Conservation (phyloP, 2,888 invertebrate species). For the Psococerastis gibbosa region DNA sequence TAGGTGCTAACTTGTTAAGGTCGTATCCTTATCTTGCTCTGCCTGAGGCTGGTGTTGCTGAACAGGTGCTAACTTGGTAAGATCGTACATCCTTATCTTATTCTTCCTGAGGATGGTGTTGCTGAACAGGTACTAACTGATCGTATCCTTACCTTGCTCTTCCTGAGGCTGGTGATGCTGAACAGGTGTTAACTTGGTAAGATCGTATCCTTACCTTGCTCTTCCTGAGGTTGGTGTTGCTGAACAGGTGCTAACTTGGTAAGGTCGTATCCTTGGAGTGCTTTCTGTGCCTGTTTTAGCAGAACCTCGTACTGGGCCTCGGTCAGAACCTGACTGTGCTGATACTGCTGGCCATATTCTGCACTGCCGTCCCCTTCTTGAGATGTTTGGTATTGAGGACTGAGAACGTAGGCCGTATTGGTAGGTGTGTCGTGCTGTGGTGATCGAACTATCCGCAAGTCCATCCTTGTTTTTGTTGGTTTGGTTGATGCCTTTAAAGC, state of each 20-base stretch:
- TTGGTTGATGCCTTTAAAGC: too few relatives aligned
- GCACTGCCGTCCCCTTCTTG: background rate
- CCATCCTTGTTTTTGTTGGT: background rate
- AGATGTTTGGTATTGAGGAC: background rate
- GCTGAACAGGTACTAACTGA: too few relatives aligned
- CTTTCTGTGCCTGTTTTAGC: background rate
- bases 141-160: too few relatives aligned
- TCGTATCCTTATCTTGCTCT: too few relatives aligned
- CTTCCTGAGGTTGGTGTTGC: too few relatives aligned
- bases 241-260: background rate
- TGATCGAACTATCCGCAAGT: background rate
- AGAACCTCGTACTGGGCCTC: background rate
- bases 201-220: too few relatives aligned
- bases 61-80: background rate
- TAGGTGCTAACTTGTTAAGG: too few relatives aligned
- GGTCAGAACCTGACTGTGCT: background rate
- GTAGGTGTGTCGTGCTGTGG: background rate
- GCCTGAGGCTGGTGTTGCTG: too few relatives aligned
- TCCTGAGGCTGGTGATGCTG: too few relatives aligned
- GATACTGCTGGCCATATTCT: background rate
- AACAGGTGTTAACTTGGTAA: too few relatives aligned
- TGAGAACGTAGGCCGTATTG: background rate
- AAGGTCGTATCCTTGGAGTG: background rate
- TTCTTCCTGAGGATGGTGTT: too few relatives aligned
- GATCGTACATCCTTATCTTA: too few relatives aligned